These are phyloP conservation scores for Hippotragus niger DNA, from an alignment of 2,113 vertebrate genomes.

Conservation along the genomic window DNA sequence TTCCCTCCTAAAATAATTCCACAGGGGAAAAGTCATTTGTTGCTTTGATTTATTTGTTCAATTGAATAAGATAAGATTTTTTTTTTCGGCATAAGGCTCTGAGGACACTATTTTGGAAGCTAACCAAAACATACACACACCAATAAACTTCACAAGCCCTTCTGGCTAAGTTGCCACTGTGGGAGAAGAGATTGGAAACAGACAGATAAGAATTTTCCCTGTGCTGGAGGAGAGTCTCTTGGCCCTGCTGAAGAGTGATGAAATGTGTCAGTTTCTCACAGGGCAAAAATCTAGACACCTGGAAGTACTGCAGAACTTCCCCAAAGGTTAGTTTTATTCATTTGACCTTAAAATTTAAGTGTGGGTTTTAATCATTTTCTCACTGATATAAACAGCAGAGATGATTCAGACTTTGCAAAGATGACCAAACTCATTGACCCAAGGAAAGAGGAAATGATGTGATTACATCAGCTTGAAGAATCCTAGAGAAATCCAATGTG, in stretches of 20 bases:
- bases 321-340: background rate
- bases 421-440: background rate
- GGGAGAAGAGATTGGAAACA: background rate
- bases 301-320: background rate
- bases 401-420: background rate
- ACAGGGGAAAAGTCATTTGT: background rate
- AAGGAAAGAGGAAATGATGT: background rate
- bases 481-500: background rate
- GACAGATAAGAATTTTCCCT: background rate
- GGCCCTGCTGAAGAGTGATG: background rate
- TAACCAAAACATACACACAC: background rate
- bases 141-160: background rate
- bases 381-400: no score
- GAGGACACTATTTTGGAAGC: background rate
- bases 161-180: background rate
- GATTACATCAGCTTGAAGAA: background rate
- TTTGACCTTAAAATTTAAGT: background rate
- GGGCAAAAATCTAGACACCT: background rate
- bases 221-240: background rate
- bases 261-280: background rate
- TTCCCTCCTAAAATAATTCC: background rate
- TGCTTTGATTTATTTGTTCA: slow-evolving; percentile 21
- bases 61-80: background rate
- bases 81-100: background rate
- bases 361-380: background rate